Percentiles rank a stretch among this genome's conserved stretches.
Evolutionary conservation across 23 tunicate genomes (phyloP).

Genomic region (Phallusia fumigata): DNA sequence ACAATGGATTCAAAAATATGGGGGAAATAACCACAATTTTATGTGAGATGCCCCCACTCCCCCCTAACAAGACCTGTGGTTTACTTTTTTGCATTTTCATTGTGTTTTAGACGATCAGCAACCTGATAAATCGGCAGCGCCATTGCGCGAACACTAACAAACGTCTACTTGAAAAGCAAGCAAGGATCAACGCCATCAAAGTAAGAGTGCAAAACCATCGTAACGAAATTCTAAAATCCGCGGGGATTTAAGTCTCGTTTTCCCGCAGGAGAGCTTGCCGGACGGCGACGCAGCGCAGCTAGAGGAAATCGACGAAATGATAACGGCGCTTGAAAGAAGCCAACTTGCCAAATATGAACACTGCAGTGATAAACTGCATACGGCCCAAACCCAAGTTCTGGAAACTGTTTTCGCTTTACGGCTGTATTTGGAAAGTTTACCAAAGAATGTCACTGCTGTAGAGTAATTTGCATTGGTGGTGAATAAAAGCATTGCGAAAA

Average conservation of each 20-base stretch:
- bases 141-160: constrained; percentile 29
- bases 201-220: background rate
- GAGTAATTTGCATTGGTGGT: no score
- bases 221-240: background rate
- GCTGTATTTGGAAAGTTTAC: constrained; percentile 24
- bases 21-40: no score
- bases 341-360: constrained; percentile 60
- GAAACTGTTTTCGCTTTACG: constrained; percentile 53
- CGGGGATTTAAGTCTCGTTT: background rate
- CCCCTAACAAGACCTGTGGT: no score
- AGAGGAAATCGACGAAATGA: constrained; percentile 88
- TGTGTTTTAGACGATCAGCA: constrained; percentile 25
- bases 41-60: no score
- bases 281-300: constrained; percentile 66
- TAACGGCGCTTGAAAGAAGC: constrained; percentile 59
- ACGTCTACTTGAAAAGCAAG: constrained; percentile 60
- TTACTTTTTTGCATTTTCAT: no score
- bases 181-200: constrained; percentile 54
- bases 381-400: constrained; percentile 56
- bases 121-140: constrained; percentile 40
- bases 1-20: no score
- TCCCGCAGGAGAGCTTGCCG: constrained; percentile 40
- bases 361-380: constrained; percentile 45
- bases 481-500: no score
- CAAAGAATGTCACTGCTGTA: background rate